Conservation (phyloP, 2,888 invertebrate species). For the Aleiodes testaceus region DNA sequence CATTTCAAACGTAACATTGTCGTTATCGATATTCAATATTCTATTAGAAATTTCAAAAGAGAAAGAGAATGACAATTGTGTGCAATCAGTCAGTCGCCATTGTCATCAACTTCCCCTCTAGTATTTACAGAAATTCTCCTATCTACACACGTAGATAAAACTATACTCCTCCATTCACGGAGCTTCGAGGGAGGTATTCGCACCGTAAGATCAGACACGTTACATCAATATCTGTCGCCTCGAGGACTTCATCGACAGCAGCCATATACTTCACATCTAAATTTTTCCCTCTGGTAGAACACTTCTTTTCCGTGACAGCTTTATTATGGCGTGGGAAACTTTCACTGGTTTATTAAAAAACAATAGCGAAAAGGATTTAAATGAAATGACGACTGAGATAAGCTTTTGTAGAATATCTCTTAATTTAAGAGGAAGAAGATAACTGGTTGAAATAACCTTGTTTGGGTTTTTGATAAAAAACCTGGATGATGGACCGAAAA, state of each 20-base stretch:
- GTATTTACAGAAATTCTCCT: conserved; percentile 27
- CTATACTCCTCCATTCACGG: conserved; percentile 22
- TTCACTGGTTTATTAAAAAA: no score
- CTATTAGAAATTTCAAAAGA: conserved; percentile 33
- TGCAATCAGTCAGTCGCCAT: conserved; percentile 57
- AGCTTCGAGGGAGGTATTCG: conserved; percentile 26
- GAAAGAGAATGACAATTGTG: conserved; percentile 32
- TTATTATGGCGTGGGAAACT: no score
- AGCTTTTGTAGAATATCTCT: no score
- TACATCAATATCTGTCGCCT: conserved; percentile 54
- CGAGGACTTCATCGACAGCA: conserved; percentile 18
- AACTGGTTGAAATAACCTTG: no score
- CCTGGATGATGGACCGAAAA: no score
- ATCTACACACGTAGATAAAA: neutral
- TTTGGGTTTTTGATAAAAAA: no score
- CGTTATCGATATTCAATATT: conserved; percentile 59
- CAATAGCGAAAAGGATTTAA: no score
- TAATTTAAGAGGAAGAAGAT: no score
- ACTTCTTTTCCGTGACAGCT: no score
- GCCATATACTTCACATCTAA: conserved; percentile 10
- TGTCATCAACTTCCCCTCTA: conserved; percentile 48
- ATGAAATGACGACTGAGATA: no score
- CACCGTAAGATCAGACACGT: conserved; percentile 51
- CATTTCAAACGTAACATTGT: conserved; percentile 26
- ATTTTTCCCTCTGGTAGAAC: conserved; percentile 16